Evolutionary conservation across 2,797 vertebrate genomes (phyloP).

Genomic region (Masticophis lateralis): DNA sequence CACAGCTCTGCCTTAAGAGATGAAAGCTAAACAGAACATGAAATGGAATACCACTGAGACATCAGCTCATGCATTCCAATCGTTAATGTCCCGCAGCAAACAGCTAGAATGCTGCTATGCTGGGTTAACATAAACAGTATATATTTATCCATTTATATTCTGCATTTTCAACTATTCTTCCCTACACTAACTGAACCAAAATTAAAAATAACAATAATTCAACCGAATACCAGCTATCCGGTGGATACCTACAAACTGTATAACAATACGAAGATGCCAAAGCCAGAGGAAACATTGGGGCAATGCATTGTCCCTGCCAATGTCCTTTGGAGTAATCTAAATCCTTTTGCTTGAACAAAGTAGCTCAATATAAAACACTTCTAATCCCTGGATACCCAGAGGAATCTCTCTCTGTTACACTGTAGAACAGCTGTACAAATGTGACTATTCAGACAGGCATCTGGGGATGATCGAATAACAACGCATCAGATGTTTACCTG

Average conservation of each 20-base stretch:
- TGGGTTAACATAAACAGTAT: not conserved
- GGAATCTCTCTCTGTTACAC: not conserved
- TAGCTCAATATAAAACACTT: not conserved
- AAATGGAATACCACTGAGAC: not conserved
- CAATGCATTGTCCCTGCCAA: not conserved
- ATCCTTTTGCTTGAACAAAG: not conserved
- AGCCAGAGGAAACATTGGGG: not conserved
- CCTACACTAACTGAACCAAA: not conserved
- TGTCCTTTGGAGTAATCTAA: not conserved
- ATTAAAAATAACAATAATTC: not conserved
- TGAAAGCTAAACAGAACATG: not conserved
- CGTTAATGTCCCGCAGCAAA: not conserved
- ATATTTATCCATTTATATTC: not conserved
- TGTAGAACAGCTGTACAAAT: not conserved
- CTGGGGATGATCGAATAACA: not conserved
- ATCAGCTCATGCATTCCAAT: not conserved
- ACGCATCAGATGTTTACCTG: not conserved
- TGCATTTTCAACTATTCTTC: not conserved
- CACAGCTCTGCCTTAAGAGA: not conserved
- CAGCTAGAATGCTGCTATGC: not conserved
- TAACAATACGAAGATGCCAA: not conserved
- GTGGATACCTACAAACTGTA: not conserved
- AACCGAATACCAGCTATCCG: not conserved
- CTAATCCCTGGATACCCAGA: not conserved
- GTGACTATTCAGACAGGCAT: not conserved